Conservation (phyloP, 2,797 vertebrate species). For the Falco concolor region DNA sequence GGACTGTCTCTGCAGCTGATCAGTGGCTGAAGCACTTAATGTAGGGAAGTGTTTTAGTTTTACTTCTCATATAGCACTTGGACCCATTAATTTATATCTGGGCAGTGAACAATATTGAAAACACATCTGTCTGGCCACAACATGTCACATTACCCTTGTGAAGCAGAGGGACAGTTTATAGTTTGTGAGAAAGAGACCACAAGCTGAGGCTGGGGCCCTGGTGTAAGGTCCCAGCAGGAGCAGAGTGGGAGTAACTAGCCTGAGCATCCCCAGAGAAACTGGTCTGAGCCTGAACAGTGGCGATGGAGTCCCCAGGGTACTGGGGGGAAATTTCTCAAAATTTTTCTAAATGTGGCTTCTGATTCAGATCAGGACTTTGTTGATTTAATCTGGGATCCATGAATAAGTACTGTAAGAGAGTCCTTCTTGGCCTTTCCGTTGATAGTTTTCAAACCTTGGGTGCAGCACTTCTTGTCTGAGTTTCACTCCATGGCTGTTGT, state of each 20-base stretch:
- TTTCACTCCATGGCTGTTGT: background rate
- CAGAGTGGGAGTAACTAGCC: background rate
- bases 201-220: background rate
- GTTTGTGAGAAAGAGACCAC: background rate
- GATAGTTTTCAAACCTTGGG: background rate
- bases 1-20: background rate
- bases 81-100: background rate
- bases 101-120: background rate
- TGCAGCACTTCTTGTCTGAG: background rate
- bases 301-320: background rate
- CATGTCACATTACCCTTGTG: background rate
- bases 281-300: background rate
- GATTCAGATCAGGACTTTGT: background rate
- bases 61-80: background rate
- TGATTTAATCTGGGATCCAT: background rate
- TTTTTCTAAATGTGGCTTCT: background rate
- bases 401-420: background rate
- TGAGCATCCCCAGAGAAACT: background rate
- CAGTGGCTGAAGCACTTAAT: background rate
- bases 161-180: background rate
- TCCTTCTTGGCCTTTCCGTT: background rate
- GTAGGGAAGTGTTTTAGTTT: background rate
- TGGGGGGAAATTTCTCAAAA: background rate
- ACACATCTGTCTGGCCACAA: background rate
- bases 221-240: background rate